Base-by-base conservation (phyloP, 2,888 invertebrate genomes). In the Drosophila merina region DNA sequence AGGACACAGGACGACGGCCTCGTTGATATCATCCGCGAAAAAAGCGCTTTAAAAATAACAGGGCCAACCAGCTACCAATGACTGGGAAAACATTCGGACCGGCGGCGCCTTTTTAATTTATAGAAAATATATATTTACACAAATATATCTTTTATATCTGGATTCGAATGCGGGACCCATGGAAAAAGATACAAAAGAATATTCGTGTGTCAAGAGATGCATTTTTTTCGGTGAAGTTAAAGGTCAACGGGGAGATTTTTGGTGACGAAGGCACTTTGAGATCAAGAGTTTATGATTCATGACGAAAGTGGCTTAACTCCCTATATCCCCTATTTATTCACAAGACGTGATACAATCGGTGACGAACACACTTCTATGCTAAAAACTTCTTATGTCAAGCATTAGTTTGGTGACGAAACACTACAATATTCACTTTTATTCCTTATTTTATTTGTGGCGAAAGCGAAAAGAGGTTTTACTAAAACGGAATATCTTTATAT, bases 21-120 rank as follows among this genome's bases (percentile, higher is more conserved):
- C 68, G 64, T 63, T 80, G 77, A 80, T 80, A 84, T 59, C 66
- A 62, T 47, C 9, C 9, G 14, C 36, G 40, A 57, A 49, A 30
- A 42, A 44, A 40, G 6, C n/a, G 40, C 12, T 12, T 40, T 42
- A 8, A 42, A 42, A 42, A 42, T 9, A 42, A 42, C 14, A 42
- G 10, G 20, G 59, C 54, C 59, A 25, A 20, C 20, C 57, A 52
- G 40, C 57, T 63, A 63, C 20, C 75, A 57, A 67, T 71, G 64
- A 52, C 72, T 77, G 49, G 49, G 51, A 63, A 69, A 69, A 63
- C 57, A 79, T 60, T 78, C 60, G 48, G 57, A 62, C 57, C 20
- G 20, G 20, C 59, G 75, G 57, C 69, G 69, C 58, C 52, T 48
- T 73, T 59, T 60, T 69, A 50, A 69, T 63, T 60, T 63, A 56